These are phyloP conservation scores for Arctia plantaginis DNA, from an alignment of 2,888 invertebrate genomes.

Conservation along the genomic window DNA sequence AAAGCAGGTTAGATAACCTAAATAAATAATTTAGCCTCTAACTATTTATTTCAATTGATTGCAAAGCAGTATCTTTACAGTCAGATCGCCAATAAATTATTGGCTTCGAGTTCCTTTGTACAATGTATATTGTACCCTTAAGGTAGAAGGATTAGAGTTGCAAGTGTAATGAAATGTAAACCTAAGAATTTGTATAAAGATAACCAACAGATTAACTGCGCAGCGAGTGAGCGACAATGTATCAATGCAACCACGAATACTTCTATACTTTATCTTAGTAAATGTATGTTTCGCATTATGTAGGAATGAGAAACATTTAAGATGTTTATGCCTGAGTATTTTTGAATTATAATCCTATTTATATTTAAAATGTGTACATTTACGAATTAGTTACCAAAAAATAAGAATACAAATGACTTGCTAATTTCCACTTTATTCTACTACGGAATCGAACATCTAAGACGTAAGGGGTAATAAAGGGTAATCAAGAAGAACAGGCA, in stretches of 20 bases:
- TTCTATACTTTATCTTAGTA: constrained; percentile 18
- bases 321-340: background rate
- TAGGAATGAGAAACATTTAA: background rate
- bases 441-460: no score
- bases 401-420: no score
- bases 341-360: background rate
- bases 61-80: constrained; percentile 36
- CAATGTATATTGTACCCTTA: constrained; percentile 7
- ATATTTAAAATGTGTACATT: no score
- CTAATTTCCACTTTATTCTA: no score
- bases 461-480: no score
- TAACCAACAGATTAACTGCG: constrained; percentile 50
- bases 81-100: constrained; percentile 28
- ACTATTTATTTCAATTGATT: constrained; percentile 44
- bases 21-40: constrained; percentile 37
- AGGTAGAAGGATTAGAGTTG: background rate
- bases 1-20: constrained; percentile 14
- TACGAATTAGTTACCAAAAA: no score
- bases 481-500: no score
- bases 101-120: background rate
- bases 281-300: background rate
- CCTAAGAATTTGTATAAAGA: constrained; percentile 36
- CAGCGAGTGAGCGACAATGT: constrained; percentile 37
- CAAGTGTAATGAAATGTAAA: background rate
- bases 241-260: constrained; percentile 29